These are phyloP conservation scores for Brachycybe producta DNA, from an alignment of 2,888 invertebrate genomes.

Conservation along the genomic window DNA sequence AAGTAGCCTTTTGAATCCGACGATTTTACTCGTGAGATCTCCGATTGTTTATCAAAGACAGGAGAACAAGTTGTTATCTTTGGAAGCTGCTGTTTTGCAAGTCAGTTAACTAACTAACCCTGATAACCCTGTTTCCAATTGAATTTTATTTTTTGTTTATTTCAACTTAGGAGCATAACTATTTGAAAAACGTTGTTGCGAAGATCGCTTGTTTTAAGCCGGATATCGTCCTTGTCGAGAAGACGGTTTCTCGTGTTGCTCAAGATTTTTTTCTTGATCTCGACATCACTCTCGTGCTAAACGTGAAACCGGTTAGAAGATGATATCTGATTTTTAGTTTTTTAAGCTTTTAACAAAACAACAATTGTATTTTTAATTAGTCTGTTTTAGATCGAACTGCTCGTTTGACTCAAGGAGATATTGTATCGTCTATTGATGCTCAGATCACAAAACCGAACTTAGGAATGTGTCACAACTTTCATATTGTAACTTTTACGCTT, in stretches of 20 bases:
- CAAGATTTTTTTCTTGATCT: conserved; percentile 68
- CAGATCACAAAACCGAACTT: conserved; percentile 48
- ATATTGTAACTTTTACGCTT: conserved; percentile 40
- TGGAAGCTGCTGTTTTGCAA: conserved; percentile 89
- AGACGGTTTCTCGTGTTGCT: conserved; percentile 65
- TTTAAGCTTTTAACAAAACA: no score
- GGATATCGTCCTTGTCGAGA: conserved; percentile 76
- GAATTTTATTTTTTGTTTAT: conserved; percentile 11
- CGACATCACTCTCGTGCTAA: conserved; percentile 73
- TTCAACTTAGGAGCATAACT: conserved; percentile 58
- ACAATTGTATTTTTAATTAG: conserved; percentile 25
- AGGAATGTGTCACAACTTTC: conserved; percentile 72
- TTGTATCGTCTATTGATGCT: conserved; percentile 76
- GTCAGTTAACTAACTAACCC: no score
- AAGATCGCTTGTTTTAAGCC: conserved; percentile 73
- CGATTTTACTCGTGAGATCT: conserved; percentile 70
- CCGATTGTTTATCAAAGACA: conserved; percentile 81
- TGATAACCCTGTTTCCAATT: no score
- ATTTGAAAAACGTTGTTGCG: conserved; percentile 68
- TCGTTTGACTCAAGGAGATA: conserved; percentile 66
- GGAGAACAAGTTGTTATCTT: conserved; percentile 79
- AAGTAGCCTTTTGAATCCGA: conserved; percentile 53
- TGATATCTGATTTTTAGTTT: neutral
- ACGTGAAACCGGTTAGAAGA: conserved; percentile 52
- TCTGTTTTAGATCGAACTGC: conserved; percentile 65